Base-by-base conservation (phyloP, 2,888 invertebrate species). In the Tanypteryx hageni region DNA sequence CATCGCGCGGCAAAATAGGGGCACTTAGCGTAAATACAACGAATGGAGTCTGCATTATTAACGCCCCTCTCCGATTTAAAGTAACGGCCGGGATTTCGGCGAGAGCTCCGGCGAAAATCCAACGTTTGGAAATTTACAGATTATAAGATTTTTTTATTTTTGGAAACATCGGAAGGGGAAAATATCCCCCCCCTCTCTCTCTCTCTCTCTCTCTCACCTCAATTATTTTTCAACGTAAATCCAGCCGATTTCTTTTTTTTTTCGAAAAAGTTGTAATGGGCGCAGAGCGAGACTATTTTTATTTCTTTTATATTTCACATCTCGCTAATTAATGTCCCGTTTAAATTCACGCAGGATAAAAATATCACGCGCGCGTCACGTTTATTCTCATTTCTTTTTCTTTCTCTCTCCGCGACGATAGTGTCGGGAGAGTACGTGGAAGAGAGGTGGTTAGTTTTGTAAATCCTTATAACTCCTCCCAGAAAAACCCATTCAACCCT, bases 381-480 rank as follows among this genome's bases (percentile, higher is more conserved):
- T 7, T 11, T 14, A 14, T 14, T 14, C 13, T 7, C 16, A 0
- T 16, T 64, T n/a, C 64, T n/a, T 16, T 64, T 64, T 64, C n/a
- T 14, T 8, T 8, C 64, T 14, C 64, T 0, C 64, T 18, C 14
- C 16, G n/a, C 10, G n/a, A 16, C 0, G 58, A 44, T n/a, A 10
- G 58, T 8, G 44, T 11, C 7, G 59, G 89, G 13, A 31, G n/a
- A 68, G 92, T 18, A 18, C 18, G 58, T 9, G 64, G 8, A 89
- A 22, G 89, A 31, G 16, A 56, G 56, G 16, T 56, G 92, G 59
- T 86, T 61, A 86, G 86, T 86, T 86, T 86, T 27, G 59, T 59
- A 86, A 86, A 86, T 86, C 86, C 86, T 59, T 58, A 86, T n/a
- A 86, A 86, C 86, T 59, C 61, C 59, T 31, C 31, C 59, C 86